Conservation (phyloP, 2,888 invertebrate species). For the Tipula helvola region DNA sequence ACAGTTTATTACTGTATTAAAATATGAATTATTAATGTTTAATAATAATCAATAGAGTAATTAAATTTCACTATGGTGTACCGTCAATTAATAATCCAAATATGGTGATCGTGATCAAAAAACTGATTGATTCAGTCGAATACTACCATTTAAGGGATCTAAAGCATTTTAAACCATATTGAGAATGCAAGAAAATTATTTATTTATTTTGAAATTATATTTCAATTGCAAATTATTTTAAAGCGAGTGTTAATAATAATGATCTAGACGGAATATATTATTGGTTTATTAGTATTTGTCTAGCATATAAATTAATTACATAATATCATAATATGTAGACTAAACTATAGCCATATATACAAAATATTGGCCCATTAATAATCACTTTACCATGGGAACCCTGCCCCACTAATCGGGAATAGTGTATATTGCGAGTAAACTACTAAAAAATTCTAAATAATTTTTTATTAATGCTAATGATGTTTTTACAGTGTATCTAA, state of each 20-base stretch:
- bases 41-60: not conserved
- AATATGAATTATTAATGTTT: not conserved
- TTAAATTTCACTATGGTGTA: not conserved
- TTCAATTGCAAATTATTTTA: not conserved
- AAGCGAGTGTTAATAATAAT: not conserved
- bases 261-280: not conserved
- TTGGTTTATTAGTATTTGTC: no score
- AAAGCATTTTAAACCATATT: not conserved
- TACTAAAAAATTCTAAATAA: no score
- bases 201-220: not conserved
- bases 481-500: no score
- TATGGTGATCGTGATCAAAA: not conserved
- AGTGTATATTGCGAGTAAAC: no score
- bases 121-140: not conserved
- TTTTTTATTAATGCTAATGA: no score
- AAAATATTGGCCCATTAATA: no score
- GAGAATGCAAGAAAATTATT: not conserved
- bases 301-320: no score
- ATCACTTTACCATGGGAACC: no score
- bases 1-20: no score
- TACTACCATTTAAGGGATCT: not conserved
- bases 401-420: no score
- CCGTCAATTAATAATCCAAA: not conserved
- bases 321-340: no score
- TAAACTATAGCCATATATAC: no score